phyloP scores from a whole-genome alignment of 2,888 invertebrate genomes.

The Sarcophaga rosellei region DNA sequence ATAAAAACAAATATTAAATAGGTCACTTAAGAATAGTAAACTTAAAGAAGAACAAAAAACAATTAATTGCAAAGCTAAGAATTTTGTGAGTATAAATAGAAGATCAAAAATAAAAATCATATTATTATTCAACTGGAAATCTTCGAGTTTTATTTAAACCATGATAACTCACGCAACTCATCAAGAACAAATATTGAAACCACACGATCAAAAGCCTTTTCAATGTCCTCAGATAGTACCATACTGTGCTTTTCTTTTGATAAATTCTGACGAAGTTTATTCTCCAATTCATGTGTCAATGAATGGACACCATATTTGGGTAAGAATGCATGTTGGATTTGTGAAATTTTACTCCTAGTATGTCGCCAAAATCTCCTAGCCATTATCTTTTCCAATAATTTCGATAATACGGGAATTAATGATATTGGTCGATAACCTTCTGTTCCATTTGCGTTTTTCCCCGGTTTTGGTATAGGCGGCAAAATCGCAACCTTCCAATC shows the following conservation, averaged over 20 bases:
- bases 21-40: too few species aligned
- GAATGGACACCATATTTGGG: conserved; percentile 24
- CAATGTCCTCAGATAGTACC: conserved; percentile 15
- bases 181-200: conserved; percentile 13
- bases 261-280: background rate
- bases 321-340: conserved; percentile 36
- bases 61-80: too few species aligned
- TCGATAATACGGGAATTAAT: background rate
- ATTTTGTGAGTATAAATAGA: too few species aligned
- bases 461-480: conserved; percentile 33
- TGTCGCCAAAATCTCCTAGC: conserved; percentile 10
- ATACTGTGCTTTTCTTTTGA: conserved; percentile 19
- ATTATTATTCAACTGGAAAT: too few species aligned
- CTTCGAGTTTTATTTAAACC: too few species aligned
- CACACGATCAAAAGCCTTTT: conserved; percentile 35
- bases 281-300: conserved; percentile 20
- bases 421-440: conserved; percentile 37
- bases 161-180: conserved; percentile 4
- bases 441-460: conserved; percentile 18
- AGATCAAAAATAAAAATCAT: too few species aligned
- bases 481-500: conserved; percentile 36
- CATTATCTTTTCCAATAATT: too few species aligned
- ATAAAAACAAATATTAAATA: too few species aligned
- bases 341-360: background rate
- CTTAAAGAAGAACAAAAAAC: too few species aligned